Base-by-base conservation (phyloP, 2,113 vertebrate species). In the Poeciliopsis turrubarensis region DNA sequence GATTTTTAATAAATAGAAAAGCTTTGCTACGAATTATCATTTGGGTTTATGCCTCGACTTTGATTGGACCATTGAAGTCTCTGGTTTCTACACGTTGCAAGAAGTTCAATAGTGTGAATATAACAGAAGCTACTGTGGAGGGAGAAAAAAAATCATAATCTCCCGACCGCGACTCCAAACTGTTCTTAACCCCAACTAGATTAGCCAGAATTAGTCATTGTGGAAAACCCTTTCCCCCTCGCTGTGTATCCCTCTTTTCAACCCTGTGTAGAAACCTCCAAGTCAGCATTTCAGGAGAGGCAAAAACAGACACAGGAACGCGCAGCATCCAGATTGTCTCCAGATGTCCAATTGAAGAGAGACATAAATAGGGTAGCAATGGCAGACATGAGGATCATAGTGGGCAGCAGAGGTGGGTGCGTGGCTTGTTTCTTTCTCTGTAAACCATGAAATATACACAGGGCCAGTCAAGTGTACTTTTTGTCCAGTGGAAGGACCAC, bases 281-380 rank as follows among this genome's bases (percentile, higher is more conserved):
- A 11, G 66, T 91, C 84, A 88, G 86, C 86, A 39, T 62, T 76
- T 70, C 39, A 19, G 73, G 2, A 60, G 27, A 54, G 65, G 72
- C 75, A 83, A 57, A 81, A 73, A 80, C n/a, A 77, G 47, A 71
- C 85, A 69, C 85, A 80, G 29, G 63, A 65, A 71, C 73, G 61
- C 25, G 4, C 82, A 47, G 63, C 29, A 70, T 15, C 17, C 70
- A 87, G 86, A 92, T 87, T 13, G 75, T 82, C 85, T 90, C 90
- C 92, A 93, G 90, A 93, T 92, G 92, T 87, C 71, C 87, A 86
- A 88, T 85, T 90, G 83, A 51, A 75, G 82, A 26, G 78, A 86
- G 85, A 88, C 82, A 82, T 75, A 92, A 92, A 91, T 81, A 90
- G 84, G 67, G 41, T n/a, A 78, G 85, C 86, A 85, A 87, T 82